Conservation (phyloP, 2,113 vertebrate species). For the Hoplias malabaricus region DNA sequence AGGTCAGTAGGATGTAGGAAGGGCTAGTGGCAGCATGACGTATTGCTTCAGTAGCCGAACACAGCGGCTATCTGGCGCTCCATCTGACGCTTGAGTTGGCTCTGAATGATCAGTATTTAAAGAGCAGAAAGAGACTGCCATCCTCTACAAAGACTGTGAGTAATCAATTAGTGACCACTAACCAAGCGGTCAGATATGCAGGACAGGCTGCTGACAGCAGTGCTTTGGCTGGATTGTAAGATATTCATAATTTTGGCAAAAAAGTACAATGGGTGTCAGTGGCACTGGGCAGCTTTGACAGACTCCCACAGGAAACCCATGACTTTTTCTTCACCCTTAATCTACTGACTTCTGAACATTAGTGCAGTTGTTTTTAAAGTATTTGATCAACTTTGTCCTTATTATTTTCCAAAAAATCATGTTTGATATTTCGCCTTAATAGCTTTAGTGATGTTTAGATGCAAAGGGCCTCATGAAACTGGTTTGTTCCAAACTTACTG, state of each 20-base stretch:
- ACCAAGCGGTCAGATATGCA: constrained; percentile 35
- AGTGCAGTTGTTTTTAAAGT: no score
- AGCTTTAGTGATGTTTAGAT: no score
- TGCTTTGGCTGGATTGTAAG: constrained; percentile 57
- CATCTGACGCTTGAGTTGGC: constrained; percentile 58
- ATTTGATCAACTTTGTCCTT: no score
- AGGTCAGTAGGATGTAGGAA: constrained; percentile 35
- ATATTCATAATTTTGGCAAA: constrained; percentile 45
- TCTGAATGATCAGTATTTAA: constrained; percentile 53
- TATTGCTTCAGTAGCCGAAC: constrained; percentile 31
- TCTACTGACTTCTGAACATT: no score
- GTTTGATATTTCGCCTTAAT: no score
- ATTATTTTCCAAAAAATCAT: no score
- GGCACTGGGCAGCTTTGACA: constrained; percentile 29
- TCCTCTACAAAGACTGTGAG: constrained; percentile 60
- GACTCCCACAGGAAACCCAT: constrained; percentile 18
- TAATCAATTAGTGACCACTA: constrained; percentile 66
- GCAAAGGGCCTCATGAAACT: constrained; percentile 7
- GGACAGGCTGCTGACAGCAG: constrained; percentile 53
- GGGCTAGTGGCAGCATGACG: constrained; percentile 26
- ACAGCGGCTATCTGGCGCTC: constrained; percentile 45
- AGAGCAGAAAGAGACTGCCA: constrained; percentile 50
- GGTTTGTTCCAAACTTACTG: neutral
- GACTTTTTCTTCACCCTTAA: no score
- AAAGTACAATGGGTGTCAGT: constrained; percentile 51